Conservation (phyloP, 2,888 invertebrate genomes). For the Erpobdella octoculata region DNA sequence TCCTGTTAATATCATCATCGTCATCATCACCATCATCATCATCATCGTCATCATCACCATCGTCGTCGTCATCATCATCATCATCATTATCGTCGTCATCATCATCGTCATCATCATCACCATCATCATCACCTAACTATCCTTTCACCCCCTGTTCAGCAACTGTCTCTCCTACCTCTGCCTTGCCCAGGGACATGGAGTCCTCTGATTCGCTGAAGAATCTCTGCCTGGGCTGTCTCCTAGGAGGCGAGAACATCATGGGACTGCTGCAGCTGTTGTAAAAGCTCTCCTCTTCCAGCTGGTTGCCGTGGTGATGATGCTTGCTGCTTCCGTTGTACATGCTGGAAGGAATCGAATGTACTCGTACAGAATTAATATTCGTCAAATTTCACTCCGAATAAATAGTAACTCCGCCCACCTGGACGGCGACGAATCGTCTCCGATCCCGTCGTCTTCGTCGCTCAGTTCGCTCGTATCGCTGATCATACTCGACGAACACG, state of each 20-base stretch:
- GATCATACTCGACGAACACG: slow-evolving; percentile 33
- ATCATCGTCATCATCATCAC: neutral
- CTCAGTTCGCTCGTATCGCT: slow-evolving; percentile 30
- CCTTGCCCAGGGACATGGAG: slow-evolving; percentile 16
- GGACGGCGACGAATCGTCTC: slow-evolving; percentile 11
- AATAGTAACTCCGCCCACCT: neutral
- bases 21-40: neutral
- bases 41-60: neutral
- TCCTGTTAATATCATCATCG: slow-evolving; percentile 39
- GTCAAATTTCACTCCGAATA: neutral
- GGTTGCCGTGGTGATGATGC: neutral
- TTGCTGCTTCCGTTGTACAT: neutral
- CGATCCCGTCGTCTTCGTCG: slow-evolving; percentile 31
- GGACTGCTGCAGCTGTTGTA: slow-evolving; percentile 33
- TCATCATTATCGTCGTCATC: neutral
- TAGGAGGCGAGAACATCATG: slow-evolving; percentile 27
- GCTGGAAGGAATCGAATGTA: neutral
- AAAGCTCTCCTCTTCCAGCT: neutral
- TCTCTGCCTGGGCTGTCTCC: slow-evolving; percentile 41
- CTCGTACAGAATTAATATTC: neutral
- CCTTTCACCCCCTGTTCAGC: too few relatives aligned
- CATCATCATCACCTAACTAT: neutral
- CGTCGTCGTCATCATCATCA: neutral
- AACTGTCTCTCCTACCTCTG: slow-evolving; percentile 13
- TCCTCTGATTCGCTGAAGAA: slow-evolving; percentile 38